Conservation (phyloP, 2,797 vertebrate genomes). For the Argentina silus region DNA sequence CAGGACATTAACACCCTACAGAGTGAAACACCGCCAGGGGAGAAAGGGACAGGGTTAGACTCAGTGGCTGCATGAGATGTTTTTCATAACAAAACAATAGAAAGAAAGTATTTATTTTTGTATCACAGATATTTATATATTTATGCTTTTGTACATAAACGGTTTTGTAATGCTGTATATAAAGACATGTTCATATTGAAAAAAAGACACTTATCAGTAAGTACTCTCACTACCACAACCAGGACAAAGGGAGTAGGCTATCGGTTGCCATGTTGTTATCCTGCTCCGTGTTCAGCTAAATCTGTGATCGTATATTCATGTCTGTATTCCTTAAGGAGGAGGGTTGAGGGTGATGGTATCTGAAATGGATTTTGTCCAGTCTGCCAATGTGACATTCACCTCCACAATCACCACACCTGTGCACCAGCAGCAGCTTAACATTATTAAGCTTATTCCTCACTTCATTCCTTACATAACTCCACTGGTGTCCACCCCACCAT, state of each 20-base stretch:
- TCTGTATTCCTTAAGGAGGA: slow-evolving; percentile 49
- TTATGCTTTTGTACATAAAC: slow-evolving; percentile 98
- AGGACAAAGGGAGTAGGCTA: slow-evolving; percentile 50
- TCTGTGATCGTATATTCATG: slow-evolving; percentile 5
- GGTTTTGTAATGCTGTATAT: slow-evolving; percentile 84
- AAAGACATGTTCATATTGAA: slow-evolving; percentile 80
- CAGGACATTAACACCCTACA: slow-evolving; percentile 72
- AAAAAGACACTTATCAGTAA: slow-evolving; percentile 58
- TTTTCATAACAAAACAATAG: slow-evolving; percentile 60
- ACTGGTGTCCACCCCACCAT: not conserved
- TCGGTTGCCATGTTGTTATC: slow-evolving; percentile 43
- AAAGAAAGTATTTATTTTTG: slow-evolving; percentile 98
- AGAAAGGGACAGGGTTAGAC: slow-evolving; percentile 47
- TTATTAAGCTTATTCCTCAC: not conserved
- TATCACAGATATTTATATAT: slow-evolving; percentile 99
- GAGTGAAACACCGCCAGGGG: slow-evolving; percentile 52
- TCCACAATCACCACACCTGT: not conserved
- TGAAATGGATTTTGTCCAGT: slow-evolving; percentile 20
- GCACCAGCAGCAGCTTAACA: not conserved
- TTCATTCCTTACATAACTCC: not conserved
- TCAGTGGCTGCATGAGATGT: slow-evolving; percentile 71
- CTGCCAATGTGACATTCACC: not conserved
- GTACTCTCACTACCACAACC: slow-evolving; percentile 38
- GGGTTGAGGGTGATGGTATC: not conserved
- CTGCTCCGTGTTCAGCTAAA: slow-evolving; percentile 5